Percentiles rank a stretch among this genome's conserved stretches.
These are phyloP conservation scores for Sinhomidia bicolor DNA, from an alignment of 2,888 invertebrate genomes.

Conservation along the genomic window DNA sequence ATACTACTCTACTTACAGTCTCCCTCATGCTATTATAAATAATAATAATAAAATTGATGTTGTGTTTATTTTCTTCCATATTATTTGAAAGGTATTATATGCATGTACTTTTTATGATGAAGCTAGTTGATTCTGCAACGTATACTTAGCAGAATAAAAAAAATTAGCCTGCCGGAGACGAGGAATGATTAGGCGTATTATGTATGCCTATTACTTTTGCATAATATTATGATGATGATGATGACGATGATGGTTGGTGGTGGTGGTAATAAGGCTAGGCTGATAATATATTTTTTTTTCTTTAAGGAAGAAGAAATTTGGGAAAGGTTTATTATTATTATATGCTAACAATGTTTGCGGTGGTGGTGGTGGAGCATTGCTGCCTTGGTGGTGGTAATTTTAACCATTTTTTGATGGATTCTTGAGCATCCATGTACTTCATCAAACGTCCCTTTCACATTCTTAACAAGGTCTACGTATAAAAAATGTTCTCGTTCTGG, in stretches of 20 bases:
- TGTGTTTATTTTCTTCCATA: too few species aligned
- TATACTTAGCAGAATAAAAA: neutral
- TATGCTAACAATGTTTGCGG: constrained; percentile 27
- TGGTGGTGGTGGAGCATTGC: too few species aligned
- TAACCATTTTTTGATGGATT: constrained; percentile 7
- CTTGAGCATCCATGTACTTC: constrained; percentile 21
- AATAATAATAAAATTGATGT: too few species aligned
- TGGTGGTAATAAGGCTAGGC: neutral
- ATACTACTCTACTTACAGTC: neutral
- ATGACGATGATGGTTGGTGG: neutral
- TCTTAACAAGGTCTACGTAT: constrained; percentile 67
- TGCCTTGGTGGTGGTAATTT: constrained; percentile 1
- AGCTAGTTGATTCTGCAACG: constrained; percentile 12
- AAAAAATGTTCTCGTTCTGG: constrained; percentile 51
- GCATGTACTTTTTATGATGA: too few species aligned
- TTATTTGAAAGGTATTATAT: neutral
- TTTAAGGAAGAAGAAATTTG: neutral
- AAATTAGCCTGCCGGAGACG: constrained; percentile 22
- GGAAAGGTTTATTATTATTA: constrained; percentile 57
- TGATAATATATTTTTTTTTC: constrained; percentile 13
- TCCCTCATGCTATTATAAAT: neutral
- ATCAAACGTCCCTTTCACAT: constrained; percentile 27
- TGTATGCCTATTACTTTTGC: constrained; percentile 17
- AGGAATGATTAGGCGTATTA: neutral
- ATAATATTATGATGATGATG: constrained; percentile 1